Evolutionary conservation across 1,140 invertebrate genomes (phyloP).

Genomic region (Bombus turneri): DNA sequence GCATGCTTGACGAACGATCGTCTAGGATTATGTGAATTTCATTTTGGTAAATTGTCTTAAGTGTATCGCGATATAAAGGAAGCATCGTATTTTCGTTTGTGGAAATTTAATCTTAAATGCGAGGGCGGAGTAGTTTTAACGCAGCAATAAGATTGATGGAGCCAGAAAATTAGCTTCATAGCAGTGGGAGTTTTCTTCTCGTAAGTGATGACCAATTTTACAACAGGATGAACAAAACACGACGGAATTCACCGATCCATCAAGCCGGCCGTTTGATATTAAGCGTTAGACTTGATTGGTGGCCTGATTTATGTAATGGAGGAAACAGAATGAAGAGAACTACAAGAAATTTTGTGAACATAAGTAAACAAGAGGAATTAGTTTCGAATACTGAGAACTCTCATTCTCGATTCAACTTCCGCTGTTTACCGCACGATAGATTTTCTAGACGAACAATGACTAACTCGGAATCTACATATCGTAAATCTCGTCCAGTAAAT

Average conservation of each 20-base stretch:
- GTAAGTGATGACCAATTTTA: conserved; percentile 10
- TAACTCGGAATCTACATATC: not conserved
- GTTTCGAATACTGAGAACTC: not conserved
- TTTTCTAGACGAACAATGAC: not conserved
- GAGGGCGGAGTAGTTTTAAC: not conserved
- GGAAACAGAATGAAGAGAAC: not conserved
- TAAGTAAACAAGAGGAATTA: not conserved
- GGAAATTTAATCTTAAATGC: conserved; percentile 18
- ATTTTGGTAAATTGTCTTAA: not conserved
- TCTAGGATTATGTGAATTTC: not conserved
- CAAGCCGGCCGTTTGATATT: not conserved
- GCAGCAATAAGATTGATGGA: conserved; percentile 14
- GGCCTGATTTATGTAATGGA: not conserved
- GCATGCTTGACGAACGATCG: not conserved
- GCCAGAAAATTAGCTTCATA: conserved; percentile 7
- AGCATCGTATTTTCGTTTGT: not conserved
- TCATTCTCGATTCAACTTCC: no score
- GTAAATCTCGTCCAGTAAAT: not conserved
- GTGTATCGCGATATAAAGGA: not conserved
- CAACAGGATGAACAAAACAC: not conserved
- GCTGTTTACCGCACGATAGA: not conserved
- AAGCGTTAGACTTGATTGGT: not conserved
- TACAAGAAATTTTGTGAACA: not conserved
- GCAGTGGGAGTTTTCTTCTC: not conserved
- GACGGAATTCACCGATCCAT: conserved; percentile 21